Evolutionary conservation across 2,113 vertebrate species (phyloP), one percentile per base, ranked within the genome.

Genomic region (human (Homo sapiens)): DNA sequence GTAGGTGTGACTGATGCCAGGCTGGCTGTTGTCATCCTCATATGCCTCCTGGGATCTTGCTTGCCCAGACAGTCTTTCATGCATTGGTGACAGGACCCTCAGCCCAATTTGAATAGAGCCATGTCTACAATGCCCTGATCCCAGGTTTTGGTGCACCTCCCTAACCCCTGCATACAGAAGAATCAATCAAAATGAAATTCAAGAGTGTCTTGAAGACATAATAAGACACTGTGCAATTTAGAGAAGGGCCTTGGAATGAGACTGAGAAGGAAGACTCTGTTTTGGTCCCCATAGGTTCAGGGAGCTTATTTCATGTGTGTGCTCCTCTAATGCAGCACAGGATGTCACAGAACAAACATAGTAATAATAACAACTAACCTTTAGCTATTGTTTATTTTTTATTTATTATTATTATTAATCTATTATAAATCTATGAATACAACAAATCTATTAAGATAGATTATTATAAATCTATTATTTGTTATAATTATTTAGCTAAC

Each of bases 1-100:
- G 99, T 99, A 98, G 94, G 98, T 95, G 59, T n/a, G 14, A 14
- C 22, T 68, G 23, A 38, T 5, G 27, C 80, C 18, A 32, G 20
- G 61, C 72, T 87, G 43, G 55, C 59, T 99, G 98, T 66, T 98
- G 0, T 32, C 27, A 30, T 35, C 22, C 8, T 55, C 68, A 35
- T 12, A 11, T 23, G 64, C 14, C 45, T 59, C 3, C 6, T 20
- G 40, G 57, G 3, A 12, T n/a, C n/a, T 50, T 30, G 14, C 40
- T 16, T 40, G 5, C 57, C 40, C 43, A 20, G 23, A 50, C 4
- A 11, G 25, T 59, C 14, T 45, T 87, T 48, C 22, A 2, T n/a
- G 59, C 17, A 3, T 14, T 22, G 38, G n/a, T 40, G 48, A 78
- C 9, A n/a, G n/a, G 13, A 70, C 38, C 30, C 30, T 90, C 30